These are phyloP conservation scores for Electrophaes corylata DNA, from an alignment of 2,888 invertebrate genomes.

Conservation along the genomic window DNA sequence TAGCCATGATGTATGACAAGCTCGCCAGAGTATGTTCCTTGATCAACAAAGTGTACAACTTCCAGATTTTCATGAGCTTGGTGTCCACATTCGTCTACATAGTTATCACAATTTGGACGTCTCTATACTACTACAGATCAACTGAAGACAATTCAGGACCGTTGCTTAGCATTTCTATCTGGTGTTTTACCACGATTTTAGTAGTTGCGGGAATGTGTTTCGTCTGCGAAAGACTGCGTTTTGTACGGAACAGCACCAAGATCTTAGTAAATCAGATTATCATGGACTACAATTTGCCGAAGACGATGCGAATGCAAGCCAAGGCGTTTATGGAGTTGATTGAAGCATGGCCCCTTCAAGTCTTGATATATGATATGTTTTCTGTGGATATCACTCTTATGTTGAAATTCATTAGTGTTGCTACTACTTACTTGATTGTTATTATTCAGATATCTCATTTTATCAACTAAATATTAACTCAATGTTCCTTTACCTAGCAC, in stretches of 20 bases:
- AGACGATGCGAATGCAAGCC: constrained; percentile 58
- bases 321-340: constrained; percentile 67
- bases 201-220: constrained; percentile 54
- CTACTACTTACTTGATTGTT: constrained; percentile 69
- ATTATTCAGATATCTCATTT: constrained; percentile 66
- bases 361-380: constrained; percentile 65
- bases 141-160: constrained; percentile 42
- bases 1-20: constrained; percentile 55
- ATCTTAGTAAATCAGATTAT: constrained; percentile 62
- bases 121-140: constrained; percentile 52
- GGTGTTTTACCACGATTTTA: constrained; percentile 54
- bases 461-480: neutral
- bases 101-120: constrained; percentile 61
- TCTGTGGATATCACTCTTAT: constrained; percentile 65
- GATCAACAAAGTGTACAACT: constrained; percentile 62
- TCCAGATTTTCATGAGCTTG: constrained; percentile 63
- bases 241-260: constrained; percentile 54
- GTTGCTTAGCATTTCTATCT: constrained; percentile 49
- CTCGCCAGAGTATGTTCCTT: constrained; percentile 55
- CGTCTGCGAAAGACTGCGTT: constrained; percentile 56
- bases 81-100: constrained; percentile 59
- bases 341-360: constrained; percentile 61
- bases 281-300: constrained; percentile 64
- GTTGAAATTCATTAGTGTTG: constrained; percentile 67
- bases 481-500: neutral